Percentiles rank a stretch among this genome's conserved stretches.
These are phyloP conservation scores for Lates calcarifer DNA, from an alignment of 2,113 vertebrate genomes.

Conservation along the genomic window DNA sequence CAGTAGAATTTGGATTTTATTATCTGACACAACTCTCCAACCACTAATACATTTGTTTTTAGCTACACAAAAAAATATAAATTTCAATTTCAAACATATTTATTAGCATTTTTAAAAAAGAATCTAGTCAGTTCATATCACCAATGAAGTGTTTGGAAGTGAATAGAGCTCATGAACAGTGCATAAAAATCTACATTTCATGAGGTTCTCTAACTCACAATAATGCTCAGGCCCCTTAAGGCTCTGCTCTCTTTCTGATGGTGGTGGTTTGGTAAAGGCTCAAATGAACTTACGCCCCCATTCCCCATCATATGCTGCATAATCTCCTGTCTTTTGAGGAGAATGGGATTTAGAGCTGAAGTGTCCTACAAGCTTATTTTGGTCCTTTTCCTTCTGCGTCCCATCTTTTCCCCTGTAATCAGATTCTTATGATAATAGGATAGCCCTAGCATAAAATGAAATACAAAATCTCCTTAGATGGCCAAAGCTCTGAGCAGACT, in stretches of 20 bases:
- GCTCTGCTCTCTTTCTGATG: slow-evolving; percentile 16
- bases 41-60: background rate
- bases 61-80: background rate
- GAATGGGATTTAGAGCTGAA: slow-evolving; percentile 48
- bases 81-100: background rate
- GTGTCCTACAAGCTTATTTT: slow-evolving; percentile 37
- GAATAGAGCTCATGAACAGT: slow-evolving; percentile 41
- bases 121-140: background rate
- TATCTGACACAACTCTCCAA: background rate
- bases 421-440: slow-evolving; percentile 78
- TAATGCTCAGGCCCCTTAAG: slow-evolving; percentile 9
- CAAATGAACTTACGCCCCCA: slow-evolving; percentile 38
- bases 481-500: slow-evolving; percentile 58
- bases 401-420: slow-evolving; percentile 54
- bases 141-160: slow-evolving; percentile 31
- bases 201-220: slow-evolving; percentile 16
- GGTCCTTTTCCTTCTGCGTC: slow-evolving; percentile 34
- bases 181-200: slow-evolving; percentile 57
- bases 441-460: slow-evolving; percentile 75
- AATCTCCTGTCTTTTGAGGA: slow-evolving; percentile 31
- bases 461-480: slow-evolving; percentile 78
- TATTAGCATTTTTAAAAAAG: background rate
- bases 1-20: background rate
- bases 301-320: slow-evolving; percentile 41
- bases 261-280: slow-evolving; percentile 5